phyloP scores from a whole-genome alignment of 92 coral and sea anemone species.

The Pocillopora grandis region DNA sequence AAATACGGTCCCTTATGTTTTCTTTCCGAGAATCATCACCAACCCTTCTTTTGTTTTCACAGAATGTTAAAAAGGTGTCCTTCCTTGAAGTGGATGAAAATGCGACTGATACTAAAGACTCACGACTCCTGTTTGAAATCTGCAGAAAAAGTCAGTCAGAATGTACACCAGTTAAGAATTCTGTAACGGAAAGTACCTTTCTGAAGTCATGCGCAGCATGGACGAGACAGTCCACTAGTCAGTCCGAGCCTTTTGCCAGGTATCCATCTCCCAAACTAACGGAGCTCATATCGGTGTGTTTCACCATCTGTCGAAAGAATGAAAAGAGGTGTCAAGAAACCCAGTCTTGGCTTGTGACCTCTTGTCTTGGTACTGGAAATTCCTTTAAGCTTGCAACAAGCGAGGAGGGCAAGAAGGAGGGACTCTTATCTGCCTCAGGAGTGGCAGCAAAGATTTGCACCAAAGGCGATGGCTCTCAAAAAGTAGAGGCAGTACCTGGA shows the following conservation, averaged over 20 bases:
- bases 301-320: not conserved
- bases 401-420: constrained; percentile 61
- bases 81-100: constrained; percentile 49
- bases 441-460: constrained; percentile 52
- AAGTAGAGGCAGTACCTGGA: constrained; percentile 39
- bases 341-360: constrained; percentile 58
- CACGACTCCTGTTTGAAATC: constrained; percentile 32
- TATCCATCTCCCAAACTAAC: constrained; percentile 40
- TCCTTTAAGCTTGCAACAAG: constrained; percentile 65
- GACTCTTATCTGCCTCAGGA: constrained; percentile 68
- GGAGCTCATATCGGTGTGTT: constrained; percentile 29
- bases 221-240: constrained; percentile 19
- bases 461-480: not conserved
- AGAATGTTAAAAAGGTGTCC: constrained; percentile 61
- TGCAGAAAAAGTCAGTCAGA: constrained; percentile 15
- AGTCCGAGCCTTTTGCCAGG: not conserved
- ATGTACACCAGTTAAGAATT: constrained; percentile 8
- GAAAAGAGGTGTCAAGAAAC: constrained; percentile 13
- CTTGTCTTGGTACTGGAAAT: constrained; percentile 48
- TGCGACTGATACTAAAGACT: not conserved
- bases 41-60: constrained; percentile 65
- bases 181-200: constrained; percentile 33
- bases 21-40: constrained; percentile 66
- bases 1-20: constrained; percentile 42
- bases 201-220: constrained; percentile 61